phyloP scores from a whole-genome alignment of 2,797 vertebrate genomes.

The Melanotaenia nigrans region DNA sequence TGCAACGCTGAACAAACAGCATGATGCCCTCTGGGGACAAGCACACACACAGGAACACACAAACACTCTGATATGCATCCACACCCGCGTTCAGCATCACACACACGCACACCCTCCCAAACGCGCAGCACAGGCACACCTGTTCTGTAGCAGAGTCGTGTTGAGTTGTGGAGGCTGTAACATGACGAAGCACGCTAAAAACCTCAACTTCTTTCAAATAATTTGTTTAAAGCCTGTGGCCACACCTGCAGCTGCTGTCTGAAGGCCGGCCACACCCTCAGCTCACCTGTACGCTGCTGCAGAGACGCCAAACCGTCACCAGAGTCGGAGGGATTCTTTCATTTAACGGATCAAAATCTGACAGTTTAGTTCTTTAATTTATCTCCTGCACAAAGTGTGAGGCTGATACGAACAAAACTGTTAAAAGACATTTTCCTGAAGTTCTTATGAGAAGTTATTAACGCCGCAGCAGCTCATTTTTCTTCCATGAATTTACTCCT shows the following conservation, averaged over 20 bases:
- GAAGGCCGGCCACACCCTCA: not conserved
- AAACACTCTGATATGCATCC: not conserved
- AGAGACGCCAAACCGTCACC: too few species aligned
- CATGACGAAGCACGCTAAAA: not conserved
- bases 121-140: slow-evolving; percentile 36
- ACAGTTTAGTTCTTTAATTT: too few species aligned
- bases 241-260: slow-evolving; percentile 5
- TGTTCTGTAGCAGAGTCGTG: slow-evolving; percentile 30
- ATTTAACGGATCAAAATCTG: not conserved
- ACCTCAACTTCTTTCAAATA: not conserved
- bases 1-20: slow-evolving; percentile 57
- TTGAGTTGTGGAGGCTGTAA: slow-evolving; percentile 24
- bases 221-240: slow-evolving; percentile 5
- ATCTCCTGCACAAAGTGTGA: too few species aligned
- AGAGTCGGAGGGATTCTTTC: too few species aligned
- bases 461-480: not conserved
- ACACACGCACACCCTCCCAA: slow-evolving; percentile 1
- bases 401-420: too few species aligned
- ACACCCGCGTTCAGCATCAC: slow-evolving; percentile 2
- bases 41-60: not conserved
- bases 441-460: not conserved
- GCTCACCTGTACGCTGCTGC: not conserved
- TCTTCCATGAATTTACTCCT: not conserved
- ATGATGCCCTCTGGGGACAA: not conserved
- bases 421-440: not conserved